Evolutionary conservation across 1,140 invertebrate genomes (phyloP).

Genomic region (Hypothenemus hampei): DNA sequence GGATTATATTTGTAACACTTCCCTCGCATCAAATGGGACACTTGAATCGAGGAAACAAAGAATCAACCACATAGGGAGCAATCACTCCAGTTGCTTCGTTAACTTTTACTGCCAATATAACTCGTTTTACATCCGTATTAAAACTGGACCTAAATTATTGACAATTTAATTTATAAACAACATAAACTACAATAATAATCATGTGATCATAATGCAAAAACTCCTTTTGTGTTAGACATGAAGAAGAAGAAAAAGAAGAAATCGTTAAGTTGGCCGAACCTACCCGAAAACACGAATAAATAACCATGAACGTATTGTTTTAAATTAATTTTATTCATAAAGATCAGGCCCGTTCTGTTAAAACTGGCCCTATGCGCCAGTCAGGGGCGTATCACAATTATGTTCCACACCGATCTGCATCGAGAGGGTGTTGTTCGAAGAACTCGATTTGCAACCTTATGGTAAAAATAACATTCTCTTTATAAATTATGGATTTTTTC

Average conservation of each 20-base stretch:
- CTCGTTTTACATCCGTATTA: neutral
- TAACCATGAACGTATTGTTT: slow-evolving; percentile 28
- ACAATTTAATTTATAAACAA: neutral
- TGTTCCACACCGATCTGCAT: too few species aligned
- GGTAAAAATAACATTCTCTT: too few species aligned
- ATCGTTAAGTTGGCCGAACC: slow-evolving; percentile 1
- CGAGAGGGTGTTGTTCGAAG: too few species aligned
- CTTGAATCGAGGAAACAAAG: slow-evolving; percentile 5
- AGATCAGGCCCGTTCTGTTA: slow-evolving; percentile 8
- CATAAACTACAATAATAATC: neutral
- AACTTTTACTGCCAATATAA: neutral
- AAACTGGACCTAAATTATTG: neutral
- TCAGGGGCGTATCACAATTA: slow-evolving; percentile 8
- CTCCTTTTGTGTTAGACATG: neutral
- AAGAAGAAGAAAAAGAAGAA: neutral
- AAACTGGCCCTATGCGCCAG: neutral
- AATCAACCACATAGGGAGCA: slow-evolving; percentile 7
- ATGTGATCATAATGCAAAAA: slow-evolving; percentile 8
- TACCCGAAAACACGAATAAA: slow-evolving; percentile 25
- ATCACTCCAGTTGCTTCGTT: neutral
- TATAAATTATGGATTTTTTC: too few species aligned
- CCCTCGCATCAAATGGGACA: slow-evolving; percentile 1
- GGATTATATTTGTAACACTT: slow-evolving; percentile 4
- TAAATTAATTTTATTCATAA: slow-evolving; percentile 30
- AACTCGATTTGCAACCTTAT: too few species aligned